Evolutionary conservation across 1,140 invertebrate species (phyloP).

Genomic region (Drosophila punjabiensis): DNA sequence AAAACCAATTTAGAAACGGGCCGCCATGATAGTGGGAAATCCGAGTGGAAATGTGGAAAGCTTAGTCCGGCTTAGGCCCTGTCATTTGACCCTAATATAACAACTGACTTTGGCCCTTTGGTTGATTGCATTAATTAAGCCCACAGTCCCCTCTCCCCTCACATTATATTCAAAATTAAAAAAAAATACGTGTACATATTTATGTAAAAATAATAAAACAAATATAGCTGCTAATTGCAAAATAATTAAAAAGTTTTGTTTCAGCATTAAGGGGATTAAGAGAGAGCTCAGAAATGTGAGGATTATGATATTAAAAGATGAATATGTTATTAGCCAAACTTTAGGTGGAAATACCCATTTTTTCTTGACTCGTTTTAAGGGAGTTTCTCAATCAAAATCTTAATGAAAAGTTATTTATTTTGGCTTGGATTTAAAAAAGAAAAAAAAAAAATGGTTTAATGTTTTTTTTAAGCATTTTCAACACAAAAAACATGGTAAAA

Average conservation of each 20-base stretch:
- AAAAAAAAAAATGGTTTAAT: no score
- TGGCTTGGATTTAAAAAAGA: no score
- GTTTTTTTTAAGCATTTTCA: no score
- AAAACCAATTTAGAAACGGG: slow-evolving; percentile 42
- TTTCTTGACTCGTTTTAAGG: no score
- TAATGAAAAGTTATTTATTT: no score
- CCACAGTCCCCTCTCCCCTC: rapidly evolving
- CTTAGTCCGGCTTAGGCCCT: slow-evolving; percentile 49
- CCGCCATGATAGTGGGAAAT: slow-evolving; percentile 5
- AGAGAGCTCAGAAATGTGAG: slow-evolving; percentile 5
- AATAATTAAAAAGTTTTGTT: slow-evolving; percentile 22
- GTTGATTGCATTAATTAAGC: slow-evolving; percentile 49
- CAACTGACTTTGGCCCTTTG: slow-evolving; percentile 53
- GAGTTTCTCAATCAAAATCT: not conserved
- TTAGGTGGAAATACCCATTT: not conserved
- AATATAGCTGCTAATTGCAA: slow-evolving; percentile 39
- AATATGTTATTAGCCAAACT: not conserved
- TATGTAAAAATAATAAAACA: slow-evolving; percentile 32
- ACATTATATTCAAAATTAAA: not conserved
- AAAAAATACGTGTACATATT: slow-evolving; percentile 16
- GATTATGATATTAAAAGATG: slow-evolving; percentile 7
- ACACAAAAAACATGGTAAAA: no score
- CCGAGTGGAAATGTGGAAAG: slow-evolving; percentile 11
- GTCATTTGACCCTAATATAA: slow-evolving; percentile 53
- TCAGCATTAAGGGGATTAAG: not conserved